Percentiles rank a stretch among this genome's conserved stretches.
phyloP scores from a whole-genome alignment of 1,140 invertebrate genomes.

The Drosophila kanapiae region DNA sequence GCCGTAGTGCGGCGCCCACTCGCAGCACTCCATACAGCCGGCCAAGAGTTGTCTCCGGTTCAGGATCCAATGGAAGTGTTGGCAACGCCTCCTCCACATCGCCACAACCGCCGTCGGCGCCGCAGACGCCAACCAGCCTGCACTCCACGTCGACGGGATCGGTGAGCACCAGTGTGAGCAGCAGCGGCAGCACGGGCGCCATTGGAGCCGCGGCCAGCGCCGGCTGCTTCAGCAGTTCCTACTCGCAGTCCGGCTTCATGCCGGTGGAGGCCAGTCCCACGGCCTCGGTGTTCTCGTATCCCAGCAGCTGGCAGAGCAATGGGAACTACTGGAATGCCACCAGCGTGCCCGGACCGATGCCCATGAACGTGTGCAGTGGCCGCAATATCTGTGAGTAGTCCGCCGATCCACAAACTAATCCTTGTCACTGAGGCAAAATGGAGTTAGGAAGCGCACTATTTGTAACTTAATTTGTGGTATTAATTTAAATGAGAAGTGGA shows the following conservation, averaged over 20 bases:
- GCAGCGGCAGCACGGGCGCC: slow-evolving; percentile 22
- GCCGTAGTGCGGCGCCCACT: slow-evolving; percentile 39
- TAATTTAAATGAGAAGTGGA: background rate
- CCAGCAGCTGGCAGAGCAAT: slow-evolving; percentile 78
- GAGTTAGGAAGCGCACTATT: no score
- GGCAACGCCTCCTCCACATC: slow-evolving; percentile 75
- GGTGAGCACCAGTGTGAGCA: slow-evolving; percentile 52
- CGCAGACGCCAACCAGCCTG: slow-evolving; percentile 76
- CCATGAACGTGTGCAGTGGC: slow-evolving; percentile 73
- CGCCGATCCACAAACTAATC: background rate
- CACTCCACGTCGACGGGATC: slow-evolving; percentile 60
- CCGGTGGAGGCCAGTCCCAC: slow-evolving; percentile 78
- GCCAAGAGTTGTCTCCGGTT: slow-evolving; percentile 71
- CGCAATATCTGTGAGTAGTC: slow-evolving; percentile 66
- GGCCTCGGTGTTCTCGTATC: slow-evolving; percentile 78
- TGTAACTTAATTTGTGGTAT: no score
- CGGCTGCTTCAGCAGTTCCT: slow-evolving; percentile 74
- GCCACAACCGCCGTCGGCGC: slow-evolving; percentile 76
- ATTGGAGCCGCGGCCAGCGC: slow-evolving; percentile 24
- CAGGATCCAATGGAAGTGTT: slow-evolving; percentile 70
- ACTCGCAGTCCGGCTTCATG: slow-evolving; percentile 78
- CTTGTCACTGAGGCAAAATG: no score
- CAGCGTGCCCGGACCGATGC: slow-evolving; percentile 74
- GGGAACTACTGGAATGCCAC: slow-evolving; percentile 78
- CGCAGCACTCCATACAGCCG: slow-evolving; percentile 73